Conservation (phyloP, 2,888 invertebrate genomes). For the Mycalesis mineus region DNA sequence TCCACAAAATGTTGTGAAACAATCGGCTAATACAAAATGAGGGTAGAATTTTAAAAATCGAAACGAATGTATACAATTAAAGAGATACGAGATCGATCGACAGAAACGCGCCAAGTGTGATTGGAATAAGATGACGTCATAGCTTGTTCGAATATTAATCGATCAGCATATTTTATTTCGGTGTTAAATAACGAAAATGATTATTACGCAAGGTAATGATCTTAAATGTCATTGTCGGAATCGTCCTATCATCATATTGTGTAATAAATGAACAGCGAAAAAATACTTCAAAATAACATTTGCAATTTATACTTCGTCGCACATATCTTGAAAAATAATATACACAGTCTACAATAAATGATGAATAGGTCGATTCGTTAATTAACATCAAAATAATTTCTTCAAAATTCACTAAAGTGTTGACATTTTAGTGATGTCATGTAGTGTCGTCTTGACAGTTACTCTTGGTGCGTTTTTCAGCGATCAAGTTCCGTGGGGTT, state of each 20-base stretch:
- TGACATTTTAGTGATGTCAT: slow-evolving; percentile 1
- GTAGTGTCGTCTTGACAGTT: slow-evolving; percentile 25
- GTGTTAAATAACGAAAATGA: not conserved
- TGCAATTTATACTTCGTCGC: no score
- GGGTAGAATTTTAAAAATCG: slow-evolving; percentile 13
- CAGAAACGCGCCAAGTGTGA: slow-evolving; percentile 9
- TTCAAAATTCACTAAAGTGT: no score
- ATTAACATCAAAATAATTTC: not conserved
- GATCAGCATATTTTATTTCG: not conserved
- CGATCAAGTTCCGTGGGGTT: slow-evolving; percentile 23
- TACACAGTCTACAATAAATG: no score
- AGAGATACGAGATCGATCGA: slow-evolving; percentile 13
- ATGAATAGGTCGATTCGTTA: not conserved
- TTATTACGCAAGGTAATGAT: not conserved
- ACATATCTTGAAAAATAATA: no score
- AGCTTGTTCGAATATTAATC: not conserved
- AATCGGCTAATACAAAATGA: slow-evolving; percentile 24
- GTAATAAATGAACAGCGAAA: no score
- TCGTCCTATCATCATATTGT: no score
- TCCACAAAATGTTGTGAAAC: slow-evolving; percentile 40
- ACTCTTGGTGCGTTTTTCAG: slow-evolving; percentile 26
- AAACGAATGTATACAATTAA: slow-evolving; percentile 26
- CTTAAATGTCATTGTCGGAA: no score
- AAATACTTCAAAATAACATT: no score
- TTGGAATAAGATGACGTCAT: no score